Percentiles rank a stretch among this genome's conserved stretches.
Evolutionary conservation across 2,113 vertebrate species (phyloP).

Genomic region (Strix uralensis): DNA sequence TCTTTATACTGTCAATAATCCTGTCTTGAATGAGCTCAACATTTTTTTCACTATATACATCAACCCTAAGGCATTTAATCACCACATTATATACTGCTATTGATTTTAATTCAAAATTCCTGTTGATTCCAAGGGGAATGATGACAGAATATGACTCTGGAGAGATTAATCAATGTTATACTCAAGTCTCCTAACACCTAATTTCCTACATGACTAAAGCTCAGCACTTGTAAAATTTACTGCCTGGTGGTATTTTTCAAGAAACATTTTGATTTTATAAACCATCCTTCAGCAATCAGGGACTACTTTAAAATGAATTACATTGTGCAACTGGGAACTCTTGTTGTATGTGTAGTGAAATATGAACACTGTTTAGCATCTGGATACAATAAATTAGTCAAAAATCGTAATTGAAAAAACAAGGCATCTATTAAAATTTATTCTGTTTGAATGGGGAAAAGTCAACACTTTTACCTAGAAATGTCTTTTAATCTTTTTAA

Average conservation of each 20-base stretch:
- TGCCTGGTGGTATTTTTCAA: conserved; percentile 14
- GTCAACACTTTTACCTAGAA: not conserved
- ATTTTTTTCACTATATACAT: not conserved
- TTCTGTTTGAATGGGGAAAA: not conserved
- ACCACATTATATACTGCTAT: not conserved
- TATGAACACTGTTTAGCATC: conserved; percentile 12
- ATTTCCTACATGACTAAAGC: not conserved
- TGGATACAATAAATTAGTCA: not conserved
- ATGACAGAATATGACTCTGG: not conserved
- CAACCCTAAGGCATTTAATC: not conserved
- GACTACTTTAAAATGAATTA: conserved; percentile 13
- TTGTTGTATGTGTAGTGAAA: not conserved
- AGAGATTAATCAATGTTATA: not conserved
- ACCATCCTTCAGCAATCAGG: not conserved
- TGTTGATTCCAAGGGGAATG: not conserved
- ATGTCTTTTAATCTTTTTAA: not conserved
- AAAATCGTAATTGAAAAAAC: not conserved
- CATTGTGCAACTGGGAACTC: not conserved
- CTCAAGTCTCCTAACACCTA: not conserved
- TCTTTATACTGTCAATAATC: not conserved
- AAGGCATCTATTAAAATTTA: not conserved
- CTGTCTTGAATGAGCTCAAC: not conserved
- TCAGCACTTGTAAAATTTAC: not conserved
- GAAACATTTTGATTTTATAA: conserved; percentile 14
- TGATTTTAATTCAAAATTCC: not conserved